A percentile compares a stretch with the other conserved stretches of the same genome.
phyloP scores from a whole-genome alignment of 2,797 vertebrate genomes.

The Hoplostethus atlanticus region DNA sequence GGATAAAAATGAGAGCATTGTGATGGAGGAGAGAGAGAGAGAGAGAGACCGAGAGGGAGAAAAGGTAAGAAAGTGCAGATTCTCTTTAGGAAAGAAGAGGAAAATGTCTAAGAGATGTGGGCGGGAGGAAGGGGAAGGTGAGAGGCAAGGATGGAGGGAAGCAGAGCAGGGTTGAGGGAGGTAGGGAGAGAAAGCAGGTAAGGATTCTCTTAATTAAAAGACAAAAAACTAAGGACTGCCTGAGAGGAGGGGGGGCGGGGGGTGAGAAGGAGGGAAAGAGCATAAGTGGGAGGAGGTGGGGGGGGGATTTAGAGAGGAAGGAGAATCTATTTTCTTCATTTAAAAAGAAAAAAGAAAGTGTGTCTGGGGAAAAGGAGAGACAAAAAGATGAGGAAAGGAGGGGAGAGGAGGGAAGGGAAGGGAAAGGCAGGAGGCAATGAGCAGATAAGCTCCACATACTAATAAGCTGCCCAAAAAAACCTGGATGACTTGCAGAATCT shows the following conservation, averaged over 20 bases:
- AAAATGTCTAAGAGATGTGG: neutral
- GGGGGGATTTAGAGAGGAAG: conserved; percentile 17
- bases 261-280: conserved; percentile 3
- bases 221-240: conserved; percentile 2
- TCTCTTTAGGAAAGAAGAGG: conserved; percentile 8
- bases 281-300: neutral
- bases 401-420: conserved; percentile 4
- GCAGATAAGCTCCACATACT: conserved; percentile 45
- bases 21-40: conserved; percentile 6
- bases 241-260: neutral
- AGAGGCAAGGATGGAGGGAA: neutral
- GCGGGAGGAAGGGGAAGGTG: no score
- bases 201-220: conserved; percentile 24
- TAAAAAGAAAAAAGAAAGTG: conserved; percentile 10
- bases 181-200: neutral
- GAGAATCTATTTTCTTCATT: conserved; percentile 40
- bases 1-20: conserved; percentile 5
- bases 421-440: conserved; percentile 26
- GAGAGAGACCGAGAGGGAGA: conserved; percentile 5
- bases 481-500: conserved; percentile 2
- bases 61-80: neutral
- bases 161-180: neutral
- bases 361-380: conserved; percentile 34
- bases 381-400: conserved; percentile 10
- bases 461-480: conserved; percentile 25